Conservation (phyloP, 2,888 invertebrate species). For the Acrocera orbiculus region DNA sequence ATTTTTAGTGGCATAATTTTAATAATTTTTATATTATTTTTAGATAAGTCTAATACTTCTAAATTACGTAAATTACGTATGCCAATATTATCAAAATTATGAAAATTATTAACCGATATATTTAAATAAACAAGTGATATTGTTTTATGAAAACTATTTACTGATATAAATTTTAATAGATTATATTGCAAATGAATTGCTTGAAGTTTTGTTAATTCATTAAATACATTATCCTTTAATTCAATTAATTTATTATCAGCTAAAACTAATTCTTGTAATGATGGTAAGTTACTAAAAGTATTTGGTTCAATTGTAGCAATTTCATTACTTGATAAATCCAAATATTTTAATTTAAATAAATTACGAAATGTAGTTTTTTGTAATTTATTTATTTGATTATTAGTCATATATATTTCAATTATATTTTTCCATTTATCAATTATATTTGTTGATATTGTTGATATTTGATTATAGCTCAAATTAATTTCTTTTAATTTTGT, state of each 20-base stretch:
- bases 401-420: constrained; percentile 50
- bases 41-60: constrained; percentile 71
- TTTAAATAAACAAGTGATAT: constrained; percentile 66
- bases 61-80: constrained; percentile 49
- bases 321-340: constrained; percentile 69
- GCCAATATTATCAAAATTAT: constrained; percentile 56
- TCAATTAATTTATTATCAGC: constrained; percentile 56
- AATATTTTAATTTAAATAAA: constrained; percentile 47
- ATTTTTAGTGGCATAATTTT: constrained; percentile 49
- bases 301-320: constrained; percentile 55
- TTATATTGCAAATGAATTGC: constrained; percentile 65
- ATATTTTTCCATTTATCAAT: constrained; percentile 52
- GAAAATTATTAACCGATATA: constrained; percentile 63
- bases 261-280: constrained; percentile 48
- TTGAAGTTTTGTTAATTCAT: constrained; percentile 46
- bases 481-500: constrained; percentile 53
- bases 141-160: constrained; percentile 57
- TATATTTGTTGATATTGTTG: constrained; percentile 47
- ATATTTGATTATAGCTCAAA: constrained; percentile 59
- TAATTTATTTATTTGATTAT: constrained; percentile 55
- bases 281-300: constrained; percentile 50
- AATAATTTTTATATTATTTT: constrained; percentile 54
- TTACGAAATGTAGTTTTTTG: constrained; percentile 54
- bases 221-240: constrained; percentile 57
- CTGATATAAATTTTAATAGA: constrained; percentile 50